Conservation (phyloP, 2,113 vertebrate species). For the Osmerus eperlanus region DNA sequence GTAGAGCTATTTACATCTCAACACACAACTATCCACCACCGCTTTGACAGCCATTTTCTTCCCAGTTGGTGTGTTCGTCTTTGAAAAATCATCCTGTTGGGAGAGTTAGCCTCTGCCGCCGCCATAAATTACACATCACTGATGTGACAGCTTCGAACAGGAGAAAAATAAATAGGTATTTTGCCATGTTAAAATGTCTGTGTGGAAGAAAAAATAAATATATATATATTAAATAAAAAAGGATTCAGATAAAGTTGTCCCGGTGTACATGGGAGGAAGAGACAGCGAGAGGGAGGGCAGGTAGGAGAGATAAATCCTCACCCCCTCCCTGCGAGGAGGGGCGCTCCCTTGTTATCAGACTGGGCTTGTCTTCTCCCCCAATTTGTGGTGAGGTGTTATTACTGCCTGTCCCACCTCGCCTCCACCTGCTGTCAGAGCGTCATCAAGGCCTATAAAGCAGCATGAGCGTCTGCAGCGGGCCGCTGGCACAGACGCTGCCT, state of each 20-base stretch:
- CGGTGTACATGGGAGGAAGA: constrained; percentile 5
- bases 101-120: constrained; percentile 29
- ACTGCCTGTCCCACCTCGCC: constrained; percentile 53
- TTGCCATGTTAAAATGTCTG: constrained; percentile 42
- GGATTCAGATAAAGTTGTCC: constrained; percentile 43
- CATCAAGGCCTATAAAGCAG: constrained; percentile 37
- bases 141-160: constrained; percentile 46
- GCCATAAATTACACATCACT: constrained; percentile 52
- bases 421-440: constrained; percentile 55
- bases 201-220: background rate
- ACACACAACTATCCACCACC: background rate
- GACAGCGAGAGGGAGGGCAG: background rate
- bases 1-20: background rate
- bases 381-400: constrained; percentile 62
- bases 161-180: constrained; percentile 42
- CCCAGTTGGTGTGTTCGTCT: constrained; percentile 14
- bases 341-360: constrained; percentile 57
- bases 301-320: constrained; percentile 12
- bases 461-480: constrained; percentile 15
- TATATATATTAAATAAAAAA: background rate
- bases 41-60: background rate
- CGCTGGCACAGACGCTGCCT: too few relatives aligned
- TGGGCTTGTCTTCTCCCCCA: constrained; percentile 45
- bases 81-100: constrained; percentile 23
- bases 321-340: constrained; percentile 22